Evolutionary conservation across 2,888 invertebrate genomes (phyloP).

Genomic region (Parapristionchus giblindavisi): DNA sequence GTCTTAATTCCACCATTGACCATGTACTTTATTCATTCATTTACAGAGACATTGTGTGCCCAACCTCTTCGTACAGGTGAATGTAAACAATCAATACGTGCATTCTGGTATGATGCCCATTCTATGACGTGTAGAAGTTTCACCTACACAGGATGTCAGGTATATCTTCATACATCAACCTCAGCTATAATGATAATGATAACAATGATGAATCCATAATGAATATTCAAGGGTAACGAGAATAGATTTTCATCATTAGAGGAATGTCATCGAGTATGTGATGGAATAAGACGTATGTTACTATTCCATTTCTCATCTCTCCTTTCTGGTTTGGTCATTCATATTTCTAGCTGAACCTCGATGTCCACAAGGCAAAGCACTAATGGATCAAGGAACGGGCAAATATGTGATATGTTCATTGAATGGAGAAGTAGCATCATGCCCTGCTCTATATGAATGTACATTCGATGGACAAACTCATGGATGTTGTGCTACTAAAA

Average conservation of each 20-base stretch:
- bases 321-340: too few species aligned
- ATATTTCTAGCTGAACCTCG: slow-evolving; percentile 28
- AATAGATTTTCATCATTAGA: slow-evolving; percentile 56
- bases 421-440: slow-evolving; percentile 41
- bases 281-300: slow-evolving; percentile 27
- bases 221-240: slow-evolving; percentile 60
- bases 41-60: slow-evolving; percentile 57
- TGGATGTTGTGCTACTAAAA: slow-evolving; percentile 60
- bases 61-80: slow-evolving; percentile 56
- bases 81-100: slow-evolving; percentile 56
- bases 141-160: slow-evolving; percentile 34
- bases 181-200: neutral
- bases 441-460: slow-evolving; percentile 61
- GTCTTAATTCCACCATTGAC: neutral
- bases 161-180: neutral
- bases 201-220: slow-evolving; percentile 26
- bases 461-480: slow-evolving; percentile 54
- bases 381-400: slow-evolving; percentile 3
- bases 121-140: slow-evolving; percentile 14
- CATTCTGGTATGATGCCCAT: slow-evolving; percentile 48
- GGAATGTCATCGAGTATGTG: slow-evolving; percentile 52
- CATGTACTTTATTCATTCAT: too few species aligned
- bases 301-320: neutral
- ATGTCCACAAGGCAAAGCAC: slow-evolving; percentile 28
- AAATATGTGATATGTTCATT: slow-evolving; percentile 5